phyloP scores from a whole-genome alignment of 2,797 vertebrate species.

The Thaleichthys pacificus region DNA sequence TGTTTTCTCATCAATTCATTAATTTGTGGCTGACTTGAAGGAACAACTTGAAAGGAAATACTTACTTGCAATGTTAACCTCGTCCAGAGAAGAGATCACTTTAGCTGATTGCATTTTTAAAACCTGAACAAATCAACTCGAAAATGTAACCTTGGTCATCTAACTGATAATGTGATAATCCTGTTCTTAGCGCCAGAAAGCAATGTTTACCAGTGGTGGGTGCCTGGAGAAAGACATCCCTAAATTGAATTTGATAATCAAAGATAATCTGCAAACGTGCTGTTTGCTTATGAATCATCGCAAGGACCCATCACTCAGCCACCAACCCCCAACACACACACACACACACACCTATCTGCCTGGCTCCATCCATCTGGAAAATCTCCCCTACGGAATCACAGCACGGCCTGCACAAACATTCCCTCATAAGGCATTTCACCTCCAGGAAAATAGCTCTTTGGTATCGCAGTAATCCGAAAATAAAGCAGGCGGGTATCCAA shows the following conservation, averaged over 20 bases:
- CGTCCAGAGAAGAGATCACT: slow-evolving; percentile 16
- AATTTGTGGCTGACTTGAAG: too few relatives aligned
- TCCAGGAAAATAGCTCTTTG: slow-evolving; percentile 51
- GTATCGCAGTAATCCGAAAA: slow-evolving; percentile 39
- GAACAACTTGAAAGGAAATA: neutral
- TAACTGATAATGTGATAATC: slow-evolving; percentile 39
- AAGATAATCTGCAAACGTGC: neutral
- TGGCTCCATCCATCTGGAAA: slow-evolving; percentile 37
- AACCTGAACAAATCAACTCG: slow-evolving; percentile 3
- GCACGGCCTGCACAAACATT: slow-evolving; percentile 33
- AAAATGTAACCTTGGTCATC: slow-evolving; percentile 22
- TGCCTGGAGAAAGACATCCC: neutral
- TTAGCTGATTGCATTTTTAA: slow-evolving; percentile 17
- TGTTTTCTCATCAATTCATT: too few relatives aligned
- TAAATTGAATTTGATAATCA: neutral
- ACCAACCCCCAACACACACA: neutral
- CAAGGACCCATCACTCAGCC: neutral
- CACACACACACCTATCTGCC: neutral
- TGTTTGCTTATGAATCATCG: slow-evolving; percentile 16
- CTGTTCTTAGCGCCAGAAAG: slow-evolving; percentile 16
- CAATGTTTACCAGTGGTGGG: neutral
- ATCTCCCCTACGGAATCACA: slow-evolving; percentile 3
- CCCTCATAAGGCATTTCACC: slow-evolving; percentile 32
- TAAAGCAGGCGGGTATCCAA: slow-evolving; percentile 34
- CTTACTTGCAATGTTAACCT: too few relatives aligned